Evolutionary conservation across 2,113 vertebrate species (phyloP).

Genomic region (Notothenia rossii): DNA sequence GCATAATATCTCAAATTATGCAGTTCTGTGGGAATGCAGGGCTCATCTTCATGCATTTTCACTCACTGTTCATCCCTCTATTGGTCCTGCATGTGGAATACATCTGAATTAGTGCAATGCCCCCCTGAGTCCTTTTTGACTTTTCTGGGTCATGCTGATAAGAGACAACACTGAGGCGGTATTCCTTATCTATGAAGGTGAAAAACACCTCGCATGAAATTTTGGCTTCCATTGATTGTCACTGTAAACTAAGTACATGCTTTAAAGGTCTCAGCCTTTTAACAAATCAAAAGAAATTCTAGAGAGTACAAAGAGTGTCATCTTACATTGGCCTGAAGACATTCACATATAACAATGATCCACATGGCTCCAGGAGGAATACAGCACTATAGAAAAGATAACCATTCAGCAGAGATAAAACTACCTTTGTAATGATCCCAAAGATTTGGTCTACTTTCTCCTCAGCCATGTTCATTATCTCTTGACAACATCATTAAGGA

Average conservation of each 20-base stretch:
- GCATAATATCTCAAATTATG: slow-evolving; percentile 42
- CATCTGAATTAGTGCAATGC: slow-evolving; percentile 45
- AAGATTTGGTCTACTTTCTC: background rate
- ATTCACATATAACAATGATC: slow-evolving; percentile 11
- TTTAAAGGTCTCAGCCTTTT: slow-evolving; percentile 26
- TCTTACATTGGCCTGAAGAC: background rate
- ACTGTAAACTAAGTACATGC: slow-evolving; percentile 7
- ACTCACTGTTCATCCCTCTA: slow-evolving; percentile 7
- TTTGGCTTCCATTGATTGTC: slow-evolving; percentile 47
- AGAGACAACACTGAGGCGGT: slow-evolving; percentile 42
- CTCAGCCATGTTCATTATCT: background rate
- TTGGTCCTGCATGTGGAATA: slow-evolving; percentile 31
- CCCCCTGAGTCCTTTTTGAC: slow-evolving; percentile 58
- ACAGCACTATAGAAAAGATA: background rate
- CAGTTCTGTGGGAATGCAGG: slow-evolving; percentile 26
- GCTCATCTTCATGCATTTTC: slow-evolving; percentile 45
- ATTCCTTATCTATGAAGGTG: slow-evolving; percentile 53
- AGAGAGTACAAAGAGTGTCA: background rate
- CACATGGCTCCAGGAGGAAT: slow-evolving; percentile 2
- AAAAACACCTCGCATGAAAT: slow-evolving; percentile 53
- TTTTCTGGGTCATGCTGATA: slow-evolving; percentile 73
- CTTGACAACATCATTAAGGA: background rate
- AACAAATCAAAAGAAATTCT: slow-evolving; percentile 1
- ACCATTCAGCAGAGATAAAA: slow-evolving; percentile 11
- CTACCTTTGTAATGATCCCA: slow-evolving; percentile 12